Conservation (phyloP, 2,888 invertebrate genomes). For the Amiota communis region DNA sequence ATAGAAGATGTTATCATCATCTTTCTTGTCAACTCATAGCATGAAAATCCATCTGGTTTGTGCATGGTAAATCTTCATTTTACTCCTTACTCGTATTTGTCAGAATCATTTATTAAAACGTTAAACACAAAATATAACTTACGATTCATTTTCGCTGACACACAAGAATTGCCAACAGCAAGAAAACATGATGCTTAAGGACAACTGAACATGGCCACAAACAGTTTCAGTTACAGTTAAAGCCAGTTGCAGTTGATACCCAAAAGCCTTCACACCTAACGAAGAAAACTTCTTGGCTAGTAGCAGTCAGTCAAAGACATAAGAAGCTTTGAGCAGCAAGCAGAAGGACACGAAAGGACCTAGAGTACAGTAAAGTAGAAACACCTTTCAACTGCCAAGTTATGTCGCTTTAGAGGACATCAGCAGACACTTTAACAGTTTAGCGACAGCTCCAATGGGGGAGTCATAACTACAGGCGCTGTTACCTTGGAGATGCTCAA, state of each 20-base stretch:
- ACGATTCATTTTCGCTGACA: not conserved
- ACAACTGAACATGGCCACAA: not conserved
- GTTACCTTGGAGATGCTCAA: conserved; percentile 37
- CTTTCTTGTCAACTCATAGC: too few relatives aligned
- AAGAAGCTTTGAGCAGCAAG: too few relatives aligned
- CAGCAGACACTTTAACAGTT: not conserved
- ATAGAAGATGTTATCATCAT: too few relatives aligned
- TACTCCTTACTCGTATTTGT: conserved; percentile 43
- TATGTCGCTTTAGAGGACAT: conserved; percentile 14
- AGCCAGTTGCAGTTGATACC: not conserved
- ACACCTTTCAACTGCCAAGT: conserved; percentile 31
- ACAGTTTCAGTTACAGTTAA: not conserved
- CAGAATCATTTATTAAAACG: conserved; percentile 64
- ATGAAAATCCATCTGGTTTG: not conserved
- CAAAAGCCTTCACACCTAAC: not conserved
- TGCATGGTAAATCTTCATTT: not conserved
- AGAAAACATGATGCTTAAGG: not conserved
- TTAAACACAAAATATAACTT: conserved; percentile 48
- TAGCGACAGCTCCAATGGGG: conserved; percentile 22
- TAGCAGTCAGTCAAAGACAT: not conserved
- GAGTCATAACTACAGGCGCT: conserved; percentile 33
- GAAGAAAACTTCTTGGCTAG: not conserved
- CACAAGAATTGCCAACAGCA: conserved; percentile 7
- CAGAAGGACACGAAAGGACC: conserved; percentile 34
- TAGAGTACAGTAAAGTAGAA: conserved; percentile 48